Evolutionary conservation across 2,888 invertebrate species (phyloP), one percentile per base, ranked within the genome.

Genomic region (Gisinianus flammeolus): DNA sequence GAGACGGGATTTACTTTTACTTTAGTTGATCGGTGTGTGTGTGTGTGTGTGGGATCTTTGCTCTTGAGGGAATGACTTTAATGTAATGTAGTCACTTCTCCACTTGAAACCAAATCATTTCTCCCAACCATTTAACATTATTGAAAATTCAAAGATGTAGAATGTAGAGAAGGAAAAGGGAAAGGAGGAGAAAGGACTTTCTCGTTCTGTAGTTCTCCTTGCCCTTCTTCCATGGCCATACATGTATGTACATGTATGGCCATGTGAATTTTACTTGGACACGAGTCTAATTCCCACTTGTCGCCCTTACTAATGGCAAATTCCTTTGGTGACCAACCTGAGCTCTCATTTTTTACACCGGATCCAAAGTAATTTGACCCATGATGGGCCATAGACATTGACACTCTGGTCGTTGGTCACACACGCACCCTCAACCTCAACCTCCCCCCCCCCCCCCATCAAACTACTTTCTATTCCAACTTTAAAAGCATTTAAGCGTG

Each of bases 331-430:
- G 66, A 66, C 66, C 66, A 66, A 66, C 30, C 66, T 66, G 67
- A 31, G 33, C 67, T 58, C 44, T 66, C 77, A 69, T 78, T 74
- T 58, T 64, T 70, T 54, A 66, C 70, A 75, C 74, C 70, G 70
- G 75, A 69, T 66, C 54, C 35, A 64, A 78, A 70, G 78, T 78
- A 78, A 78, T 78, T 78, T 64, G 74, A 62, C 58, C 66, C 67
- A 68, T 69, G 78, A 74, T 74, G 73, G 78, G 30, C 75, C 78
- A 74, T 78, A 52, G 70, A 28, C 67, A 33, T n/a, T n/a, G n/a
- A n/a, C n/a, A n/a, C n/a, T n/a, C 67, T 33, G 69, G 69, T 69
- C 69, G 52, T 66, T 62, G 77, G 72, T 71, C 71, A 72, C 77
- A 77, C 77, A 54, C 71, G 26, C 33, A 30, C 10, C 28, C 30